phyloP scores from a whole-genome alignment of 2,113 vertebrate genomes.

The Haemorhous mexicanus region DNA sequence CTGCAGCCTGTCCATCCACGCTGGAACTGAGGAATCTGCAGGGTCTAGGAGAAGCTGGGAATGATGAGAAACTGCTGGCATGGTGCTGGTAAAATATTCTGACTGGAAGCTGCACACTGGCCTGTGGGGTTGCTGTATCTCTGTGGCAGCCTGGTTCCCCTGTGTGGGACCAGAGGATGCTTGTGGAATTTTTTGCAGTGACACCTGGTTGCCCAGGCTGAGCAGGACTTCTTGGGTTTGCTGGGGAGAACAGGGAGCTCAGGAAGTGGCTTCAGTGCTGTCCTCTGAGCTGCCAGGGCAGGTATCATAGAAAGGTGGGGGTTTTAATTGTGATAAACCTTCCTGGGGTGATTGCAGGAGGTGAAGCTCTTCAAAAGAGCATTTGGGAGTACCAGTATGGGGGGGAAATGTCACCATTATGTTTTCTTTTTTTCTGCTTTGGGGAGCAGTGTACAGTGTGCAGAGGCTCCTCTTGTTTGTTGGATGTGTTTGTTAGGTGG shows the following conservation, averaged over 20 bases:
- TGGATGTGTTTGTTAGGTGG: not conserved
- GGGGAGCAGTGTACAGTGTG: not conserved
- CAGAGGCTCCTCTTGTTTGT: not conserved
- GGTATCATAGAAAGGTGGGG: not conserved
- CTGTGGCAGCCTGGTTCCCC: not conserved
- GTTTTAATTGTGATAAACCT: not conserved
- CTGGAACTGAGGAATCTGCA: not conserved
- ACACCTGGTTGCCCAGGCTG: not conserved
- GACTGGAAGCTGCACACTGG: not conserved
- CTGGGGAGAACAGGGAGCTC: not conserved
- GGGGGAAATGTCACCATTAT: rapidly evolving
- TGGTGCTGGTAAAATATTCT: not conserved
- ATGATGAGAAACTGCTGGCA: not conserved
- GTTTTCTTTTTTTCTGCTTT: not conserved
- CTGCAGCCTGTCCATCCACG: not conserved
- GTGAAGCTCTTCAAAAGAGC: not conserved
- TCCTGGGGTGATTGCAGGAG: not conserved
- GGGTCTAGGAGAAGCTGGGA: not conserved
- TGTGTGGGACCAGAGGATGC: not conserved
- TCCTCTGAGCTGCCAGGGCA: not conserved
- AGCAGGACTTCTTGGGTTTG: rapidly evolving
- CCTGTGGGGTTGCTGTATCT: not conserved
- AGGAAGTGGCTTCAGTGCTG: not conserved
- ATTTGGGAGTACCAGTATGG: not conserved
- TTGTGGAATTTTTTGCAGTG: not conserved